Conservation (phyloP, 2,888 invertebrate genomes). For the Brenthis hecate region DNA sequence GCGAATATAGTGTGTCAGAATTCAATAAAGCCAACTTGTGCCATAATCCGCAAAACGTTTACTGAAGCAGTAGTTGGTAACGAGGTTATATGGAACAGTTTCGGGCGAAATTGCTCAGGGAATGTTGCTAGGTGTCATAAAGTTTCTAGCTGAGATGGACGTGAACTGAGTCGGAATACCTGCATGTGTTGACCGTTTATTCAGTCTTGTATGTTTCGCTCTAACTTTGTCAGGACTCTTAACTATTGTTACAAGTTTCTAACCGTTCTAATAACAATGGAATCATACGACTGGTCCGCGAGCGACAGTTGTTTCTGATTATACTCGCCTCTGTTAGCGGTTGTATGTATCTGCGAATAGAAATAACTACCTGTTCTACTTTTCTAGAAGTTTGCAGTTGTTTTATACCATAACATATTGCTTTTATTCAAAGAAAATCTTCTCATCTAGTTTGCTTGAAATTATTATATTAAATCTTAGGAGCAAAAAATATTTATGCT, state of each 20-base stretch:
- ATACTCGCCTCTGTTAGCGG: background rate
- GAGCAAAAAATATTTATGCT: background rate
- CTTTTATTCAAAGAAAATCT: no score
- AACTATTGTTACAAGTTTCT: constrained; percentile 30
- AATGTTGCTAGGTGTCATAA: constrained; percentile 75
- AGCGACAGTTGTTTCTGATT: constrained; percentile 21
- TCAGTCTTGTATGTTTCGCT: constrained; percentile 50
- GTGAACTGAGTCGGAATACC: constrained; percentile 64
- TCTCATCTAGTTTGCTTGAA: no score
- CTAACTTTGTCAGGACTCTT: constrained; percentile 36
- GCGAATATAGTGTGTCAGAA: constrained; percentile 46
- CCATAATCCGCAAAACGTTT: constrained; percentile 68
- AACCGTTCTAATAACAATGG: constrained; percentile 16
- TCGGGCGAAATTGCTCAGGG: constrained; percentile 69
- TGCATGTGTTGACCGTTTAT: constrained; percentile 58
- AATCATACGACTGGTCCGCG: constrained; percentile 18
- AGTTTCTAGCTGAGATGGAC: constrained; percentile 57
- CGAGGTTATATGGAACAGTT: constrained; percentile 75
- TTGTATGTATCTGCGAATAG: background rate
- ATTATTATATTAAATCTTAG: no score
- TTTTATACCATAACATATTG: background rate
- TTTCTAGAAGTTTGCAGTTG: background rate
- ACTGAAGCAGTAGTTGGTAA: constrained; percentile 68
- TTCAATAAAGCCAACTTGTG: constrained; percentile 71
- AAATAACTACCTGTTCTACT: background rate